Base-by-base conservation (phyloP, 2,113 vertebrate genomes). In the Trochalopteron elliotii region DNA sequence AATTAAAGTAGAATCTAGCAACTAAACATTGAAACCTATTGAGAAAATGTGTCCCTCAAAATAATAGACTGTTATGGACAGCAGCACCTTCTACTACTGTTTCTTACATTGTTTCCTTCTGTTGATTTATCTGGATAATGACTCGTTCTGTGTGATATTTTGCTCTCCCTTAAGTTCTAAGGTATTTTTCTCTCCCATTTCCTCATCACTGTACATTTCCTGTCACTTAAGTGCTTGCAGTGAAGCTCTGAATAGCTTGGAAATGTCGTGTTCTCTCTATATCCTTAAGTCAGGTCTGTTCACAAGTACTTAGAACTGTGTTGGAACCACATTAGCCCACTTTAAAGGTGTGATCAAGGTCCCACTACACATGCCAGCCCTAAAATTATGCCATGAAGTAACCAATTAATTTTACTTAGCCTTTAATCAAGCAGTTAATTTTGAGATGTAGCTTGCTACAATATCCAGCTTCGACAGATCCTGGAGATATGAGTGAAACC, bases 361-460 rank as follows among this genome's bases (percentile, higher is more conserved):
- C 20, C 37, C 31, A 11, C 8, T 65, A 68, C 49, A 57, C 10
- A 19, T 55, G 27, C 25, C 30, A 83, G 40, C 24, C 53, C 40
- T 83, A 69, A 80, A 86, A 68, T 86, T 69, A 52, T 15, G 24
- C 35, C 1, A 0, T 86, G 28, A 71, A 79, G 5, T 70, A 77
- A 82, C 55, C 42, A 35, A 45, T 70, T 93, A 84, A 45, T 27
- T 89, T 90, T 42, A 23, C 59, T 86, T 65, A 49, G 40, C 15
- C 8, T 89, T 86, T 80, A 92, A 75, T 68, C 63, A 61, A 89
- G 68, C 53, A 61, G 55, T 45, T 79, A 40, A 72, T 86, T 71
- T 83, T 83, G 47, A 87, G 42, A 63, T 57, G 16, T 37, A 82
- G 6, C 57, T 82, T 75, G 10, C 60, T 67, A 68, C 85, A 75